Percentiles rank a stretch among this genome's conserved stretches.
Conservation (phyloP, 2,888 invertebrate genomes). For the Oligia fasciuncula region DNA sequence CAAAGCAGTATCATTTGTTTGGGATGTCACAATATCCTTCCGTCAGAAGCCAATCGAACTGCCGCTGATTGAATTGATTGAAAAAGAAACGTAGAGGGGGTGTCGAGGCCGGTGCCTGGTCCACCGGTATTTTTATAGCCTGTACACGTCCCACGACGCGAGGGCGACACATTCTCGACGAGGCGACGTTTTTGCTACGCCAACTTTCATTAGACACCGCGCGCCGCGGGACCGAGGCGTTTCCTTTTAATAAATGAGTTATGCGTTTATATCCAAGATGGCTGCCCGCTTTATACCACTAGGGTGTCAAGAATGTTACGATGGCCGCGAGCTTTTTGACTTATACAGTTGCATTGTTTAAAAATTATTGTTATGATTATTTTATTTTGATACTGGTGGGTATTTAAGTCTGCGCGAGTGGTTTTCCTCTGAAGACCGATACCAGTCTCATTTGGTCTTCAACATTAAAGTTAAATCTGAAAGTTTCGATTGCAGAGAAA, state of each 20-base stretch:
- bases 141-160: constrained; percentile 87
- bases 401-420: constrained; percentile 18
- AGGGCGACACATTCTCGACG: constrained; percentile 88
- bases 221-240: constrained; percentile 83
- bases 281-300: constrained; percentile 79
- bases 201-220: constrained; percentile 88
- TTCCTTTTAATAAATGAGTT: constrained; percentile 89
- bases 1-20: constrained; percentile 68
- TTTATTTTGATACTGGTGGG: constrained; percentile 47
- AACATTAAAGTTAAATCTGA: not conserved
- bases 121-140: constrained; percentile 88
- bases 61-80: constrained; percentile 88
- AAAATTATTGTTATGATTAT: constrained; percentile 54
- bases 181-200: constrained; percentile 87
- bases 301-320: constrained; percentile 83
- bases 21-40: constrained; percentile 75
- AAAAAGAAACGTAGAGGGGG: constrained; percentile 85
- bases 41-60: constrained; percentile 83
- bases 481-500: constrained; percentile 36
- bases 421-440: not conserved
- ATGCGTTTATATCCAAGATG: constrained; percentile 87
- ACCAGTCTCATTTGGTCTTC: not conserved
- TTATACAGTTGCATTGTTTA: constrained; percentile 66
- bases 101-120: constrained; percentile 74
- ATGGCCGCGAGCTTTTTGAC: constrained; percentile 72